These are phyloP conservation scores for Trachelipus rathkii DNA, from an alignment of 1,140 invertebrate genomes.

Conservation along the genomic window DNA sequence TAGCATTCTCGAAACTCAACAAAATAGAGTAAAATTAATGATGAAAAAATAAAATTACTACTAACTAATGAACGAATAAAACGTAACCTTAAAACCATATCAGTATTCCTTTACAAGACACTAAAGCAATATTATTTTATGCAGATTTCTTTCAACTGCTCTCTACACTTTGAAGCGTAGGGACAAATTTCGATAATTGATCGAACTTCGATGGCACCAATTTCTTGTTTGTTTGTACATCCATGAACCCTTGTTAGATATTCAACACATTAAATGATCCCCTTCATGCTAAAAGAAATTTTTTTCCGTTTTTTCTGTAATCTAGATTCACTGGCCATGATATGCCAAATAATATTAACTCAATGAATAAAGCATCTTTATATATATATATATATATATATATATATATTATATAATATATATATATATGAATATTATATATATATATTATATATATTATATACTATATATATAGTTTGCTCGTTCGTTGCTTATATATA, in stretches of 20 bases:
- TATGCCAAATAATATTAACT: slow-evolving; percentile 65
- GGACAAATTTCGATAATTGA: slow-evolving; percentile 78
- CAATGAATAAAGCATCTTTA: slow-evolving; percentile 60
- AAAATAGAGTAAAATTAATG: too few relatives aligned
- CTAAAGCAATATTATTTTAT: slow-evolving; percentile 43
- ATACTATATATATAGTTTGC: too few relatives aligned
- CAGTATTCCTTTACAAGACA: background rate
- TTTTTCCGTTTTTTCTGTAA: slow-evolving; percentile 62
- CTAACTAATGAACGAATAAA: too few relatives aligned
- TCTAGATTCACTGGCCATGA: slow-evolving; percentile 52
- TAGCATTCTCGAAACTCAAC: too few relatives aligned
- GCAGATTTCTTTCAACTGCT: slow-evolving; percentile 77
- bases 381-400: too few relatives aligned
- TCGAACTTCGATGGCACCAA: slow-evolving; percentile 89
- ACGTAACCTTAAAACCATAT: background rate
- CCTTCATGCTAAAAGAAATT: slow-evolving; percentile 82
- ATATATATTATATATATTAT: too few relatives aligned
- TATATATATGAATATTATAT: too few relatives aligned
- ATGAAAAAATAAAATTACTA: too few relatives aligned
- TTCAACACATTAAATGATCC: slow-evolving; percentile 88
- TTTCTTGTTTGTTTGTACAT: slow-evolving; percentile 65
- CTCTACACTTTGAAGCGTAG: slow-evolving; percentile 76
- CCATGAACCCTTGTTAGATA: slow-evolving; percentile 74
- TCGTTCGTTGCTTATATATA: too few relatives aligned
- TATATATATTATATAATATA: too few relatives aligned